Conservation (phyloP, 64 coral and sea anemone species). For the Dendronephthya gigantea region DNA sequence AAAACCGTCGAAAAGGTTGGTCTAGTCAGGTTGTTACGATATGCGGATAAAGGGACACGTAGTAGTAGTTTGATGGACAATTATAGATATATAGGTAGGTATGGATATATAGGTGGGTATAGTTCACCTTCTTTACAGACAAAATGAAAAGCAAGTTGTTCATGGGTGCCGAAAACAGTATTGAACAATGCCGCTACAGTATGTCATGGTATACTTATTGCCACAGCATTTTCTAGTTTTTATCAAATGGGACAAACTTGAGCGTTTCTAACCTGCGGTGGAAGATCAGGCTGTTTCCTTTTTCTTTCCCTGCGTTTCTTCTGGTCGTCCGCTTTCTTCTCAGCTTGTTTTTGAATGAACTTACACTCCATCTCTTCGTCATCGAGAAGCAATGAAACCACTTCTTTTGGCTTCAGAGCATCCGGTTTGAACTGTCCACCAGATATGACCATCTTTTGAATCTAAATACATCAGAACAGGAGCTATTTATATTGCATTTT, state of each 20-base stretch:
- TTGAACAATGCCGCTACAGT: too few species aligned
- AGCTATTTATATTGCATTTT: too few species aligned
- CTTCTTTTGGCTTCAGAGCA: slow-evolving; percentile 97
- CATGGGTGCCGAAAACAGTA: too few species aligned
- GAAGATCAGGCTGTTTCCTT: not conserved
- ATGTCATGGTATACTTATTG: too few species aligned
- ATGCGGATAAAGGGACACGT: too few species aligned
- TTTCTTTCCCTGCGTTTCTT: not conserved
- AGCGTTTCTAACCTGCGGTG: not conserved
- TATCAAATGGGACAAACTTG: not conserved
- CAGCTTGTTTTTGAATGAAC: not conserved
- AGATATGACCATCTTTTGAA: slow-evolving; percentile 99
- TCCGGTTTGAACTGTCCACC: slow-evolving; percentile 97
- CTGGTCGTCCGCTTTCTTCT: not conserved
- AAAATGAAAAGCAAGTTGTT: too few species aligned
- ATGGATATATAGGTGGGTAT: too few species aligned
- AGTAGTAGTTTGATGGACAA: too few species aligned
- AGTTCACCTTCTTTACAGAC: too few species aligned
- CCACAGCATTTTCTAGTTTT: not conserved
- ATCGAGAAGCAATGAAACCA: slow-evolving; percentile 79
- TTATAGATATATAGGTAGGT: too few species aligned
- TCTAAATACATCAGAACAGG: slow-evolving; percentile 19
- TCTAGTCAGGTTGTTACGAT: too few species aligned
- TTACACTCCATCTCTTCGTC: slow-evolving; percentile 94
- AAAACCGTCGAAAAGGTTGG: not conserved